Evolutionary conservation across 2,888 invertebrate genomes (phyloP).

Genomic region (Laspeyria flexula): DNA sequence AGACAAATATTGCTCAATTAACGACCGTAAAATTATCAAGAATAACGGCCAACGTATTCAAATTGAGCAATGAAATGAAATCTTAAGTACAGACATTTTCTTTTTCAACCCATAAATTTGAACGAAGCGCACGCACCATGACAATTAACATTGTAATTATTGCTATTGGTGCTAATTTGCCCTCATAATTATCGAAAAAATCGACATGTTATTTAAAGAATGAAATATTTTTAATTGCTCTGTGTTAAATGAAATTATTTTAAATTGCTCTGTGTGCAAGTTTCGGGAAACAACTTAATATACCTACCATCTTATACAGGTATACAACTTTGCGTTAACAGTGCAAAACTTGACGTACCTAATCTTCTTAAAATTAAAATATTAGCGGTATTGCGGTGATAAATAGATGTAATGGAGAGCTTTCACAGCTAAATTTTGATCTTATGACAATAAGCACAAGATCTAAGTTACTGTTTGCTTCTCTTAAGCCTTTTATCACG

Average conservation of each 20-base stretch:
- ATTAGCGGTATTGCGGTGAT: too few species aligned
- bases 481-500: not conserved
- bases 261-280: too few species aligned
- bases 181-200: not conserved
- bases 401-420: too few species aligned
- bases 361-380: too few species aligned
- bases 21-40: conserved; percentile 30
- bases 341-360: too few species aligned
- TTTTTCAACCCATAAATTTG: conserved; percentile 1
- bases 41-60: conserved; percentile 13
- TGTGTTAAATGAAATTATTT: too few species aligned
- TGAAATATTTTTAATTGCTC: too few species aligned
- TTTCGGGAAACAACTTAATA: too few species aligned
- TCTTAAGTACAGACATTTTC: not conserved
- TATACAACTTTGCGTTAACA: too few species aligned
- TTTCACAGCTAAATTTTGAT: not conserved
- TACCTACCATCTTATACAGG: too few species aligned
- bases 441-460: not conserved
- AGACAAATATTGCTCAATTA: conserved; percentile 28
- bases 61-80: conserved; percentile 3
- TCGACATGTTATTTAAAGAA: not conserved
- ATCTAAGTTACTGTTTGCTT: not conserved
- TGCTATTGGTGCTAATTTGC: not conserved
- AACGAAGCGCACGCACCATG: not conserved
- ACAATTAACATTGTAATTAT: not conserved